Evolutionary conservation across 23 tunicate species (phyloP), one percentile per base, ranked within the genome.

Genomic region (Clavelina lepadiformis): DNA sequence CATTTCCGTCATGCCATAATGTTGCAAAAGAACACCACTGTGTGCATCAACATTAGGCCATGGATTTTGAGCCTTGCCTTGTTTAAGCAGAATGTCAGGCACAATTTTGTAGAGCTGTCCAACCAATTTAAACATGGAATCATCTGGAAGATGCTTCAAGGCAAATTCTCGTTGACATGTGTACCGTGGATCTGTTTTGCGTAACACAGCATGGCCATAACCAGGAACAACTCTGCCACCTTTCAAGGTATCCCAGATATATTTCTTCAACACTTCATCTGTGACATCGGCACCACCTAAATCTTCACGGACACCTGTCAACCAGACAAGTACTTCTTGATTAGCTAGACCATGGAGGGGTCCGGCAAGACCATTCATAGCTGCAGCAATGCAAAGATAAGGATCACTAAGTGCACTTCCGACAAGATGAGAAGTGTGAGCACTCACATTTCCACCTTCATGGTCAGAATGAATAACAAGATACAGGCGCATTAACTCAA

Each of bases 41-140:
- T 93, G 98, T 19, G 98, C 98, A 79, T 93, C 98, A n/a, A 93
- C 98, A 79, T 93, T 93, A 24, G 94, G 94, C 93, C 94, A 83
- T 45, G 98, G 94, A 47, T 93, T 84, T 61, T 93, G 78, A 1
- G 94, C 94, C 54, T 93, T 93, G 55, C 98, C 98, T 74, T 93
- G 98, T 31, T 84, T 74, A 8, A 93, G 71, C 3, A 84, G 70
- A 62, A 93, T 84, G 36, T 66, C 88, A 41, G 98, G 98, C 0
- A 85, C 98, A 22, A 93, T 47, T 45, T 93, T 93, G 78, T 83
- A 93, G 35, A 93, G 74, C 35, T 93, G 98, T 20, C 96, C 93
- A 51, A 93, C 98, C 18, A 84, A 57, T 52, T 93, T 93, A 44
- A 93, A 93, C 88, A 93, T 85, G 30, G 78, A 66, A 34, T 93